These are phyloP conservation scores for Cyanoramphus novaezelandiae DNA, from an alignment of 2,113 vertebrate genomes.

Conservation along the genomic window DNA sequence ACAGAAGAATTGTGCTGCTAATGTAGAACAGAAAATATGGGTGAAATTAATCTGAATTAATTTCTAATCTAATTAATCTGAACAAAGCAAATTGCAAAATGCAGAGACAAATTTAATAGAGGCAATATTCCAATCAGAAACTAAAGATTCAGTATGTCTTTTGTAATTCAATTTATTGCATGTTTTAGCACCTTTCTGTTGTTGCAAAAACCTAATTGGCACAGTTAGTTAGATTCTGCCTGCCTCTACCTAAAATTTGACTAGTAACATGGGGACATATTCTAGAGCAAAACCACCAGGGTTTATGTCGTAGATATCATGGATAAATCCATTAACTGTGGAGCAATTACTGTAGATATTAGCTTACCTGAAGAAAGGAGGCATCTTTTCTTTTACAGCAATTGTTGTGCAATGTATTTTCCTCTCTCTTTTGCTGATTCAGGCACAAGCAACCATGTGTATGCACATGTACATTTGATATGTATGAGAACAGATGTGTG, in stretches of 20 bases:
- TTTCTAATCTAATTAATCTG: neutral
- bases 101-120: neutral
- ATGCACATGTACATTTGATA: neutral
- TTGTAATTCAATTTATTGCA: neutral
- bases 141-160: neutral
- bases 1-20: neutral
- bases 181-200: neutral
- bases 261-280: neutral
- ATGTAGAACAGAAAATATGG: neutral
- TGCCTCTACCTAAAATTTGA: neutral
- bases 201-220: neutral
- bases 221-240: neutral
- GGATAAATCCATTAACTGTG: neutral
- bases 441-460: fast-evolving
- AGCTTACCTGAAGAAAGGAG: neutral
- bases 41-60: neutral
- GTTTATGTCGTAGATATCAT: neutral
- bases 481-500: fast-evolving
- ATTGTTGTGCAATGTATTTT: neutral
- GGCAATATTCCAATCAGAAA: neutral
- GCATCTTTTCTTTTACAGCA: neutral
- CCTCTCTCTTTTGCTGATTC: neutral
- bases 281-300: neutral
- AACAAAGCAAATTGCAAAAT: neutral
- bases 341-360: neutral